Percentiles rank a stretch among this genome's conserved stretches.
These are phyloP conservation scores for Palythoa heliodiscus DNA, from an alignment of 92 coral and sea anemone species.

Conservation along the genomic window DNA sequence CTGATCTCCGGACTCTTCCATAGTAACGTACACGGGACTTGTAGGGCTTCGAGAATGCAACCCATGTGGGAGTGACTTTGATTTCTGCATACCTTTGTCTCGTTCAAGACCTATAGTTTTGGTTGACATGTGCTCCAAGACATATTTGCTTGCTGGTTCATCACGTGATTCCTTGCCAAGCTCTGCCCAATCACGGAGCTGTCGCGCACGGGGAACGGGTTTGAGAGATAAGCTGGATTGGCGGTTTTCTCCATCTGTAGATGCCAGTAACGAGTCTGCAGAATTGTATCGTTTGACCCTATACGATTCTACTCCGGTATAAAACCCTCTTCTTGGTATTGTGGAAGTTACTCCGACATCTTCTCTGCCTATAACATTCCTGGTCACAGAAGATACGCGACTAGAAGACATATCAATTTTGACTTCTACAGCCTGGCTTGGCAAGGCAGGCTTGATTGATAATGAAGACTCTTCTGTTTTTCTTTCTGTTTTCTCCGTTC, in stretches of 20 bases:
- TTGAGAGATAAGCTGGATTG: neutral
- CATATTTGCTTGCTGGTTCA: neutral
- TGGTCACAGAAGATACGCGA: conserved; percentile 2
- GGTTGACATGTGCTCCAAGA: conserved; percentile 17
- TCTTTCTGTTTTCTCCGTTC: neutral
- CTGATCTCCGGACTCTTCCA: conserved; percentile 33
- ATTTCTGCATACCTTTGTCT: neutral
- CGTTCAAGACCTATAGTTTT: conserved; percentile 28
- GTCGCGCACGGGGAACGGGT: conserved; percentile 33
- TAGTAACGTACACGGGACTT: conserved; percentile 14
- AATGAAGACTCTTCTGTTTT: conserved; percentile 11
- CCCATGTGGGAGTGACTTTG: conserved; percentile 19
- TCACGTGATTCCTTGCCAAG: conserved; percentile 22
- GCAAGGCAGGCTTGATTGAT: neutral
- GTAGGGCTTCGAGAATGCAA: conserved; percentile 24
- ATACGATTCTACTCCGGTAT: conserved; percentile 38
- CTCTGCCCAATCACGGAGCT: conserved; percentile 31
- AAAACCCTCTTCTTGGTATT: conserved; percentile 21
- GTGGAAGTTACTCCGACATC: neutral
- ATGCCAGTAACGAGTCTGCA: conserved; percentile 17
- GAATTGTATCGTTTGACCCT: conserved; percentile 23
- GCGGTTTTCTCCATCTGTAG: neutral
- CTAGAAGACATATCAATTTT: conserved; percentile 9
- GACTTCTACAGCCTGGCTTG: conserved; percentile 15
- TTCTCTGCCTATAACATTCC: neutral